phyloP scores from a whole-genome alignment of 2,888 invertebrate genomes.

The Phytoseiulus persimilis region DNA sequence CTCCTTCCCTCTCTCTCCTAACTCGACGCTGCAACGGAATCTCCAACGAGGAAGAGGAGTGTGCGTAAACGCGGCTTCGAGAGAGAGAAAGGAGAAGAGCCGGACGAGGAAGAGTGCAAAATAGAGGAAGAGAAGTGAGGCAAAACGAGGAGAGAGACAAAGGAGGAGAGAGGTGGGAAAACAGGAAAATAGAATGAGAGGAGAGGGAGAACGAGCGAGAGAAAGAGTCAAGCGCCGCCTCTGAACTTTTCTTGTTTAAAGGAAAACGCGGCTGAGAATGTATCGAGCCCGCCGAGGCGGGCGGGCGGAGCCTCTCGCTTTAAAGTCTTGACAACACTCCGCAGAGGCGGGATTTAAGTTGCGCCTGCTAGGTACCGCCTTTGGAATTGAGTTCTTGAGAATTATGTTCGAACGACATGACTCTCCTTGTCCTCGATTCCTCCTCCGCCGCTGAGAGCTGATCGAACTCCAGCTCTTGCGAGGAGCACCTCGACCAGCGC shows the following conservation, averaged over 20 bases:
- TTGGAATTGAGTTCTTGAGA: slow-evolving; percentile 30
- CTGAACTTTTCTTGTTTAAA: background rate
- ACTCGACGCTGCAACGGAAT: background rate
- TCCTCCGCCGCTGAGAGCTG: background rate
- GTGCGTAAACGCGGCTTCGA: background rate
- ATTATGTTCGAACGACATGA: slow-evolving; percentile 24
- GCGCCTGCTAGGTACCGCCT: background rate
- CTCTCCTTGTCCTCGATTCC: background rate
- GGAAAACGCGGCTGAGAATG: background rate
- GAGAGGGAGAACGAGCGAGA: background rate
- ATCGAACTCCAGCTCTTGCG: background rate
- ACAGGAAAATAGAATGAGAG: too few species aligned
- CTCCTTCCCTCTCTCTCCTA: background rate
- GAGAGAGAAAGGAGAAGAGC: background rate
- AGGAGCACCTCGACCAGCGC: background rate
- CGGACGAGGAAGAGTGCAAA: background rate
- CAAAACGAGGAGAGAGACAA: background rate
- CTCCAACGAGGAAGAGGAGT: background rate
- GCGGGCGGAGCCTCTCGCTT: background rate
- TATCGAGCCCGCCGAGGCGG: background rate
- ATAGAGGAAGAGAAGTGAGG: background rate
- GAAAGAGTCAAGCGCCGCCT: background rate
- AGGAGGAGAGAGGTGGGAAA: background rate
- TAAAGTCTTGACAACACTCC: slow-evolving; percentile 5
- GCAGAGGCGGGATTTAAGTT: slow-evolving; percentile 5